Evolutionary conservation across 2,888 invertebrate species (phyloP).

Genomic region (Troides helena): DNA sequence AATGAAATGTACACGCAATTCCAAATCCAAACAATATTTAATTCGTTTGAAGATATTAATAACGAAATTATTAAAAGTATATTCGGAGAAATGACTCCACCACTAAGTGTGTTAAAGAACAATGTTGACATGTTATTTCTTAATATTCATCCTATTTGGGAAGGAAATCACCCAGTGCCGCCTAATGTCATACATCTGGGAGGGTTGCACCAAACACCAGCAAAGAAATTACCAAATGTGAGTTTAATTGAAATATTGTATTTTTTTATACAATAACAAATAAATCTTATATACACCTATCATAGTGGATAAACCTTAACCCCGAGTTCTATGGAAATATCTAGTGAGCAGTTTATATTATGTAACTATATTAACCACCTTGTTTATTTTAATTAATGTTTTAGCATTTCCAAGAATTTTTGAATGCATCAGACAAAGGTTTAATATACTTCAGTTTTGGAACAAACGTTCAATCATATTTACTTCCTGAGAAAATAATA

Average conservation of each 20-base stretch:
- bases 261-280: too few species aligned
- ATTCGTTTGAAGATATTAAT: background rate
- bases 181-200: slow-evolving; percentile 33
- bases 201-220: slow-evolving; percentile 33
- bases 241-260: background rate
- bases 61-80: background rate
- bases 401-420: slow-evolving; percentile 52
- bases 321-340: too few species aligned
- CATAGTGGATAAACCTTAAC: too few species aligned
- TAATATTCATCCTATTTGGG: slow-evolving; percentile 51
- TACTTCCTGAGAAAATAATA: slow-evolving; percentile 38
- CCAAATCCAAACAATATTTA: background rate
- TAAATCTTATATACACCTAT: too few species aligned
- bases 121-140: slow-evolving; percentile 48
- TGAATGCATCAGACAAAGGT: slow-evolving; percentile 56
- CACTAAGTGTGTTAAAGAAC: background rate
- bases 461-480: slow-evolving; percentile 43
- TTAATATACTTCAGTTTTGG: slow-evolving; percentile 55
- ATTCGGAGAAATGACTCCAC: background rate
- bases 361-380: too few species aligned
- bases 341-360: too few species aligned
- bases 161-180: slow-evolving; percentile 9
- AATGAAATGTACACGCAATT: background rate
- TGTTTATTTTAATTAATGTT: slow-evolving; percentile 25
- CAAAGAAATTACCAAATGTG: slow-evolving; percentile 40